Evolutionary conservation across 2,113 vertebrate species (phyloP).

Genomic region (Nyctibius bracteatus): DNA sequence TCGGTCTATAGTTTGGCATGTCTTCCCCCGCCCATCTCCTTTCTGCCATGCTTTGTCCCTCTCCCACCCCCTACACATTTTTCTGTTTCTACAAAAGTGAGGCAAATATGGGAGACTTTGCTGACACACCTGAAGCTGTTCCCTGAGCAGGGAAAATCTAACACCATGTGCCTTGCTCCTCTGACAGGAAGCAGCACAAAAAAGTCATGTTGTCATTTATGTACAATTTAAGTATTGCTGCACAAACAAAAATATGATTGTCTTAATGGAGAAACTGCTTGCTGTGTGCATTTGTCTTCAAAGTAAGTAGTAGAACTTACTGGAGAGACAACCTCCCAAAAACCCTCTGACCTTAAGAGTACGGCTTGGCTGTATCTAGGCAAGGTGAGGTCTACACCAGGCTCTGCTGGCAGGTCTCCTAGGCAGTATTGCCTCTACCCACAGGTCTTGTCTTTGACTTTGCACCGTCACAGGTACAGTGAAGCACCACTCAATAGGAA

Average conservation of each 20-base stretch:
- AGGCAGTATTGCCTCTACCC: neutral
- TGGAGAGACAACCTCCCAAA: neutral
- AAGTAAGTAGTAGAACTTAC: neutral
- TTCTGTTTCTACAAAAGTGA: neutral
- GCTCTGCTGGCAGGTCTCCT: neutral
- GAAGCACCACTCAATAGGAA: neutral
- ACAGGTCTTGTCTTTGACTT: neutral
- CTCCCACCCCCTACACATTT: neutral
- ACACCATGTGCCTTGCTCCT: accelerated
- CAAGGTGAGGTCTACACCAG: neutral
- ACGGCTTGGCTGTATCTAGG: accelerated
- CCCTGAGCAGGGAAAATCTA: neutral
- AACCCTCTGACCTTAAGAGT: neutral
- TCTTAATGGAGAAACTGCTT: neutral
- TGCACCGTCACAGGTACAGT: neutral
- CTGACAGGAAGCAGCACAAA: neutral
- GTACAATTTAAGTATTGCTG: neutral
- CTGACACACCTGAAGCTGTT: neutral
- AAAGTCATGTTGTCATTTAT: neutral
- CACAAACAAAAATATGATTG: neutral
- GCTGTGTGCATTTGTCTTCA: neutral
- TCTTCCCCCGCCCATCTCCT: neutral
- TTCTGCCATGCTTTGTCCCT: neutral
- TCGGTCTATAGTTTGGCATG: neutral
- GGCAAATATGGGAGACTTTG: neutral